phyloP scores from a whole-genome alignment of 2,888 invertebrate genomes.

The Plusia festucae region DNA sequence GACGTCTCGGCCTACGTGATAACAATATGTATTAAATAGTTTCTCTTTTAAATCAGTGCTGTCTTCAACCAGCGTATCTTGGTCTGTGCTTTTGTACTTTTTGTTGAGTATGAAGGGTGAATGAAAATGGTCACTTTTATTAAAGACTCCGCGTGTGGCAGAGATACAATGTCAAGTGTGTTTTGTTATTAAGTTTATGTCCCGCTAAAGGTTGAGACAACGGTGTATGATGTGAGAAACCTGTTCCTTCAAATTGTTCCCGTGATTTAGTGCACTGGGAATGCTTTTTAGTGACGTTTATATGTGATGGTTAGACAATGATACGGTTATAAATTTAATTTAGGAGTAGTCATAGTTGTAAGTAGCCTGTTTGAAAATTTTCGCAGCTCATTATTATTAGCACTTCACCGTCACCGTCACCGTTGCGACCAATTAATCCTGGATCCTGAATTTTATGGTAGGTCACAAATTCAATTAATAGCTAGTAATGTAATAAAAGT shows the following conservation, averaged over 20 bases:
- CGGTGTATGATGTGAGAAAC: slow-evolving; percentile 71
- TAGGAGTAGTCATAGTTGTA: slow-evolving; percentile 41
- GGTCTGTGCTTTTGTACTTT: slow-evolving; percentile 52
- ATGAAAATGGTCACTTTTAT: slow-evolving; percentile 49
- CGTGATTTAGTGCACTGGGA: slow-evolving; percentile 86
- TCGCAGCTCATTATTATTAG: slow-evolving; percentile 20
- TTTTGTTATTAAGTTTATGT: slow-evolving; percentile 81
- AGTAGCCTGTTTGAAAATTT: slow-evolving; percentile 37
- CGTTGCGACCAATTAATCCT: not conserved
- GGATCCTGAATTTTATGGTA: not conserved
- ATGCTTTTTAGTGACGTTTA: slow-evolving; percentile 78
- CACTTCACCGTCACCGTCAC: too few species aligned
- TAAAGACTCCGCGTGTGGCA: slow-evolving; percentile 74
- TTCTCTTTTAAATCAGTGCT: slow-evolving; percentile 71
- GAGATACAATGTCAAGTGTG: slow-evolving; percentile 82
- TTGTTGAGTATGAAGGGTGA: slow-evolving; percentile 35
- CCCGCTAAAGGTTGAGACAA: slow-evolving; percentile 81
- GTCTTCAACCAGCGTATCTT: slow-evolving; percentile 57
- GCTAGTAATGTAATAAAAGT: not conserved
- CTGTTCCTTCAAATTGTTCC: slow-evolving; percentile 76
- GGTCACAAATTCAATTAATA: not conserved
- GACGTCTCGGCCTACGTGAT: slow-evolving; percentile 88
- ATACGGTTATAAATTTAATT: slow-evolving; percentile 73
- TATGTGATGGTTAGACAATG: slow-evolving; percentile 78
- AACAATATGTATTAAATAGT: slow-evolving; percentile 85